Percentiles rank a stretch among this genome's conserved stretches.
These are phyloP conservation scores for Ennomos erosarius DNA, from an alignment of 2,888 invertebrate genomes.

Conservation along the genomic window DNA sequence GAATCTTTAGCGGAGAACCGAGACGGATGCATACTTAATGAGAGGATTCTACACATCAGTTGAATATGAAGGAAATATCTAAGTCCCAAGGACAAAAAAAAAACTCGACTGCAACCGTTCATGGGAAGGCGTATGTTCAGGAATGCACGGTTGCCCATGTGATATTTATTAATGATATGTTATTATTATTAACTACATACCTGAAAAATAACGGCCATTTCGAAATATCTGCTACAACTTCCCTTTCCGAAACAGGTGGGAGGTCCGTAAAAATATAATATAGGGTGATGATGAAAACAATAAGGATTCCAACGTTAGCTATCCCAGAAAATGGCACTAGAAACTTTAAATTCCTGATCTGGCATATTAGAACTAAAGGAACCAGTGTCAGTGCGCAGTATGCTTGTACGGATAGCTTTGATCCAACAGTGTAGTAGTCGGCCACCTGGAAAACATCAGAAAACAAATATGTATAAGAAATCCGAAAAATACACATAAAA, in stretches of 20 bases:
- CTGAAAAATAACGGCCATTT: conserved; percentile 94
- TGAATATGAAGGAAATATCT: no score
- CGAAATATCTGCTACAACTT: conserved; percentile 78
- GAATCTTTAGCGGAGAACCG: no score
- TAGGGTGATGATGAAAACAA: conserved; percentile 92
- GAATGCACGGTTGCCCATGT: no score
- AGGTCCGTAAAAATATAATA: conserved; percentile 90
- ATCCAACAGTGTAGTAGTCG: conserved; percentile 69
- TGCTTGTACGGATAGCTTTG: conserved; percentile 83
- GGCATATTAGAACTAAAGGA: conserved; percentile 89
- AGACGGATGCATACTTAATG: no score
- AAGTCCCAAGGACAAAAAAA: no score
- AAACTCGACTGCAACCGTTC: no score
- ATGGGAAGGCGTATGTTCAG: no score
- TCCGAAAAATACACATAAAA: no score
- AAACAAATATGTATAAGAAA: no score
- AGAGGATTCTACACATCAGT: no score
- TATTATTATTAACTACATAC: no score
- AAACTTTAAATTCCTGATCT: conserved; percentile 91
- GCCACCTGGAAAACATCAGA: conserved; percentile 71
- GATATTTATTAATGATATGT: no score
- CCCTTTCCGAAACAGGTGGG: conserved; percentile 67
- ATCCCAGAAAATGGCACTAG: conserved; percentile 95
- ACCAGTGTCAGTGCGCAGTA: conserved; percentile 88
- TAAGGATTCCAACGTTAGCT: conserved; percentile 92